These are phyloP conservation scores for Stichopus horrens DNA, from an alignment of 53 echinoderm and acorn worm species.

Conservation along the genomic window DNA sequence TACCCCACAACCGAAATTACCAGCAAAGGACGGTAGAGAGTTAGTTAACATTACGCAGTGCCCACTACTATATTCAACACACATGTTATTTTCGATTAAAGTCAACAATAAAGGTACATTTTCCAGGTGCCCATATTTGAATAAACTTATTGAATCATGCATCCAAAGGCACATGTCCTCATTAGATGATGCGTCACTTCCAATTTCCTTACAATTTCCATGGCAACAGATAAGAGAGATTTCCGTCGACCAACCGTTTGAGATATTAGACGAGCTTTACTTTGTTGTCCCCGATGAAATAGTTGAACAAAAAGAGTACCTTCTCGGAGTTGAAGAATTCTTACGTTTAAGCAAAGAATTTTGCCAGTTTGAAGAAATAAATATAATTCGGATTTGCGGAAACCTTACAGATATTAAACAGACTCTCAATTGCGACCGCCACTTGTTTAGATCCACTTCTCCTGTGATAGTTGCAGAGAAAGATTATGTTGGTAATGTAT, in stretches of 20 bases:
- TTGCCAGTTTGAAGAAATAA: neutral
- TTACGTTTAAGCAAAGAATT: neutral
- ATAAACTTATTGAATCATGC: neutral
- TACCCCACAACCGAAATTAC: neutral
- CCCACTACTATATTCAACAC: neutral
- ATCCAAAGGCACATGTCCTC: neutral
- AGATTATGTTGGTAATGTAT: neutral
- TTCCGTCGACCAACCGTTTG: neutral
- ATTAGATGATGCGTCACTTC: neutral
- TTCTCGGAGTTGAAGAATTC: too few species aligned
- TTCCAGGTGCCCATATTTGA: neutral
- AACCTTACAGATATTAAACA: neutral
- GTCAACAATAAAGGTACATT: neutral
- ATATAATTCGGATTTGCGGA: neutral
- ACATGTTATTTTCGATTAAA: neutral
- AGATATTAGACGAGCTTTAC: neutral
- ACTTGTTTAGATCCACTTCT: neutral
- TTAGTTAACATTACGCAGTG: neutral
- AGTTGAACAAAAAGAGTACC: neutral
- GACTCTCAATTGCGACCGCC: neutral
- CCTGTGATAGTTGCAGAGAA: neutral
- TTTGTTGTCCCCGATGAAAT: neutral
- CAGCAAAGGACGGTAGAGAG: neutral
- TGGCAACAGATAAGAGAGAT: neutral
- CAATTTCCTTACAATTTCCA: neutral